Evolutionary conservation across 64 coral and sea anemone species (phyloP), one percentile per base, ranked within the genome.

Genomic region (Actinia tenebrosa): DNA sequence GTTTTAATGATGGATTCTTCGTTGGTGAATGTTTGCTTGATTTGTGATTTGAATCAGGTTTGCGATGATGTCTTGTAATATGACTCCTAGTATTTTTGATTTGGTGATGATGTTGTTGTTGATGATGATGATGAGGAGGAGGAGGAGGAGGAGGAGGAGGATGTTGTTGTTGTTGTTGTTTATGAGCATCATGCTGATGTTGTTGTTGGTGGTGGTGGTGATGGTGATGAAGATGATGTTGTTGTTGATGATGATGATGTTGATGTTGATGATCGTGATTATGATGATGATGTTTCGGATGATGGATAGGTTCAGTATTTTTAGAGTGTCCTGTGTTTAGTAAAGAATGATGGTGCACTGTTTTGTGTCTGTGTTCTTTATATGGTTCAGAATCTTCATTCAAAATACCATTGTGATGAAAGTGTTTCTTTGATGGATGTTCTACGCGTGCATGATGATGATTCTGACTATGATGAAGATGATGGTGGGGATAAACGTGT

Each of bases 211-310:
- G 45, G 10, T 79, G 3, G 47, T 50, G 45, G 14, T 15, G 30
- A 1, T 79, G 77, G 7, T 42, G 77, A 23, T 79, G 77, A 79
- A 37, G 45, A 42, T 79, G 77, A 42, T 5, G 16, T 19, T 79
- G 77, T 42, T 79, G 7, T 42, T 79, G 16, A 79, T 79, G 77
- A 79, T 79, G 15, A 42, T 37, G 2, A 20, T 79, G 45, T 4
- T 79, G 77, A 43, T 79, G 77, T 17, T 79, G 5, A 16, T 79
- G 77, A 79, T 79, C 16, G 25, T n/a, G 15, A 20, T 79, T 3
- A 46, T 81, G 1, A 81, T 81, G 37, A 23, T 81, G 79, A 81
- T 81, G 82, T 83, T 43, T 50, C 22, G 7, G 23, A 50, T 83
- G 23, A 53, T 84, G 82, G 1, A 25, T 54, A 20, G 3, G 50